These are phyloP conservation scores for Cossypha heuglini DNA, from an alignment of 2,797 vertebrate genomes.

Conservation along the genomic window DNA sequence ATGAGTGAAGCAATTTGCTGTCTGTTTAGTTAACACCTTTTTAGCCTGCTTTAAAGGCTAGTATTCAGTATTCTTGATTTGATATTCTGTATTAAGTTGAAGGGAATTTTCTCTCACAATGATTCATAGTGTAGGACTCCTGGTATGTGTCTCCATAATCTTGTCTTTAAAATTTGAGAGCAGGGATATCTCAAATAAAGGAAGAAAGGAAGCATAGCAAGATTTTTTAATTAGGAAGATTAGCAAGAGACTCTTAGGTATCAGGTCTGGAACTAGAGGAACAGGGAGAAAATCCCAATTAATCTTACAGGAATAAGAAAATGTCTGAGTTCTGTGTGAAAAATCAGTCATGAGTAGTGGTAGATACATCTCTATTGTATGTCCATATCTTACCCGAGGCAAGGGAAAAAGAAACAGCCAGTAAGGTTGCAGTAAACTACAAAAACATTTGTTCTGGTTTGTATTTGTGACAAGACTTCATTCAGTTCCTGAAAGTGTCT, in stretches of 20 bases:
- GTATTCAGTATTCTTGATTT: not conserved
- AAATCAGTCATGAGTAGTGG: not conserved
- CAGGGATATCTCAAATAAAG: not conserved
- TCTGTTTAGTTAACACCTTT: not conserved
- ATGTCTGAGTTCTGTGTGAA: not conserved
- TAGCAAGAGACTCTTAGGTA: not conserved
- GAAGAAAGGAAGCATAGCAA: not conserved
- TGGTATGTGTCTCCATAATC: fast-evolving
- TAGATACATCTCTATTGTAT: not conserved
- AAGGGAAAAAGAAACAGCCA: not conserved
- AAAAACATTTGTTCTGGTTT: not conserved
- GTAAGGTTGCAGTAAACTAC: not conserved
- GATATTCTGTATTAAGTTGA: not conserved
- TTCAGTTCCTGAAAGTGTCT: not conserved
- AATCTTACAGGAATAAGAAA: not conserved
- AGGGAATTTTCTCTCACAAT: not conserved
- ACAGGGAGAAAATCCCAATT: fast-evolving
- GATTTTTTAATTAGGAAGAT: not conserved
- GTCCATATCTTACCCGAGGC: not conserved
- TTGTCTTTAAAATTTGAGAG: not conserved
- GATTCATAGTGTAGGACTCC: not conserved
- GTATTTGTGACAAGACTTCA: not conserved
- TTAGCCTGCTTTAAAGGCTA: not conserved
- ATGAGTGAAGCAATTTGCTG: not conserved
- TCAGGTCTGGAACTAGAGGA: not conserved